phyloP scores from a whole-genome alignment of 2,888 invertebrate genomes.

The Physocephala rufipes region DNA sequence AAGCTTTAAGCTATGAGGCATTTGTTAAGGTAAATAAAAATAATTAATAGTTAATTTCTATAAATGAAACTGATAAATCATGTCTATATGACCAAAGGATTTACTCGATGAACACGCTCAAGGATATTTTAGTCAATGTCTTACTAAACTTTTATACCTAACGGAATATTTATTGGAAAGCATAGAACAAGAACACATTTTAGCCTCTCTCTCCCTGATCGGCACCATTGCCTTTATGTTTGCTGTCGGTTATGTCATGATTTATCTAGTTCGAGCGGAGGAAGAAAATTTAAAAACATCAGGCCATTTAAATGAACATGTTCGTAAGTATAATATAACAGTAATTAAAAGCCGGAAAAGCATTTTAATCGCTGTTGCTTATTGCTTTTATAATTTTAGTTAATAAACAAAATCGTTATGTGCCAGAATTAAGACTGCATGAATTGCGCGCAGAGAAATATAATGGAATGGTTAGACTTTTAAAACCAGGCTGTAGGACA shows the following conservation, averaged over 20 bases:
- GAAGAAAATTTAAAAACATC: conserved; percentile 63
- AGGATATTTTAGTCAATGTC: conserved; percentile 75
- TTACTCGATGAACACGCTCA: conserved; percentile 81
- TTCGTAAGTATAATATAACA: conserved; percentile 52
- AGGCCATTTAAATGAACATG: conserved; percentile 52
- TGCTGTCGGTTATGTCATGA: conserved; percentile 84
- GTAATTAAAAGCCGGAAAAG: too few species aligned
- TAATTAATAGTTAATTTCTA: too few species aligned
- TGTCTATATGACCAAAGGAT: conserved; percentile 67
- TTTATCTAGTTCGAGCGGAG: conserved; percentile 74
- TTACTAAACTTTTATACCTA: conserved; percentile 73
- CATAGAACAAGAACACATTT: conserved; percentile 78
- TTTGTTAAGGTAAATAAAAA: conserved; percentile 73
- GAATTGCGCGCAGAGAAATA: conserved; percentile 95
- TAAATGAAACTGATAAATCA: conserved; percentile 6
- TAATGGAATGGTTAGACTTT: conserved; percentile 88
- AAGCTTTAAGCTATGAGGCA: conserved; percentile 80
- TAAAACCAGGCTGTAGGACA: conserved; percentile 95
- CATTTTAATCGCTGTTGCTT: too few species aligned
- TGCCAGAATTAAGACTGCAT: conserved; percentile 81
- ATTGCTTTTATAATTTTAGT: too few species aligned
- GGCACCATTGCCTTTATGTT: conserved; percentile 82
- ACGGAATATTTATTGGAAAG: conserved; percentile 78
- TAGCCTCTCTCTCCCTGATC: conserved; percentile 81
- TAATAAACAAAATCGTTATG: conserved; percentile 49